phyloP scores from a whole-genome alignment of 2,888 invertebrate species.

The Trichacis sp. region DNA sequence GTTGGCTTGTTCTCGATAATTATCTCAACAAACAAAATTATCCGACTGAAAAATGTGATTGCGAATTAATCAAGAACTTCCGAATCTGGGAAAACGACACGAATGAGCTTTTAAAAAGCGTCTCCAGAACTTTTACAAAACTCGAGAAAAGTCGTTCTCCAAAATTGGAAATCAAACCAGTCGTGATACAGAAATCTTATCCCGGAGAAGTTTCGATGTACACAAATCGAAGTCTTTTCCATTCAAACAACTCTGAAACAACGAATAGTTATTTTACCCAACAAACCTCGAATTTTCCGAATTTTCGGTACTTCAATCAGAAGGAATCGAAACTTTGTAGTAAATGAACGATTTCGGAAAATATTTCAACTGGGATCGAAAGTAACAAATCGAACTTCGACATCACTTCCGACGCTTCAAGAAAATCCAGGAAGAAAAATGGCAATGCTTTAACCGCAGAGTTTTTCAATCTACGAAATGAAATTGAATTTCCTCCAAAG shows the following conservation, averaged over 20 bases:
- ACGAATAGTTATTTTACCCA: conserved; percentile 25
- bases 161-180: conserved; percentile 37
- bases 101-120: conserved; percentile 50
- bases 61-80: conserved; percentile 50
- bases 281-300: conserved; percentile 28
- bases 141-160: conserved; percentile 45
- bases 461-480: conserved; percentile 54
- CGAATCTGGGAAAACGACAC: conserved; percentile 57
- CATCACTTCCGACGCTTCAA: conserved; percentile 15
- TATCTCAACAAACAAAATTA: conserved; percentile 62
- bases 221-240: conserved; percentile 52
- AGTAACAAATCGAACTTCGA: conserved; percentile 43
- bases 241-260: conserved; percentile 15
- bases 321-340: conserved; percentile 59
- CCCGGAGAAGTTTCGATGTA: conserved; percentile 63
- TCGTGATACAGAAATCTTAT: conserved; percentile 49
- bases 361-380: conserved; percentile 43
- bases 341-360: conserved; percentile 63
- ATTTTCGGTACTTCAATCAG: conserved; percentile 44
- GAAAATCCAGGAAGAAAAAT: conserved; percentile 29
- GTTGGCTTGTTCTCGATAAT: conserved; percentile 63
- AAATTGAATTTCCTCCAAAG: conserved; percentile 48
- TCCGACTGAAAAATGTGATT: conserved; percentile 54
- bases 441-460: conserved; percentile 58
- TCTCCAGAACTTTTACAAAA: conserved; percentile 53